A percentile compares a stretch with the other conserved stretches of the same genome.
phyloP scores from a whole-genome alignment of 2,888 invertebrate species.

The Alloscopus bannaensis region DNA sequence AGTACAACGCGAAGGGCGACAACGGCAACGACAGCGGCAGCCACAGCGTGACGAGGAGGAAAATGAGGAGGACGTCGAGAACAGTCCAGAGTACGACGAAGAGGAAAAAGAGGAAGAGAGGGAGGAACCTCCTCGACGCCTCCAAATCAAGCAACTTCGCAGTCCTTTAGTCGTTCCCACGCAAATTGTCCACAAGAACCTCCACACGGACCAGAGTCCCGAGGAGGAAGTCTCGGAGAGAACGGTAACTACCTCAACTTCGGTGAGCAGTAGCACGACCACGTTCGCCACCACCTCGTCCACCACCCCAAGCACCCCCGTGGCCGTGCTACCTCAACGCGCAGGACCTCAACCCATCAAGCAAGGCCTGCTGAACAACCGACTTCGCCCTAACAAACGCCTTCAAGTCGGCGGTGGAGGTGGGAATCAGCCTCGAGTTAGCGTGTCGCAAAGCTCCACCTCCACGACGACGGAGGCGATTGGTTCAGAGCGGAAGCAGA shows the following conservation, averaged over 20 bases:
- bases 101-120: slow-evolving; percentile 39
- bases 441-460: slow-evolving; percentile 25
- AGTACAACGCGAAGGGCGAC: neutral
- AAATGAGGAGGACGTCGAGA: neutral
- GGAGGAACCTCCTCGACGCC: slow-evolving; percentile 35
- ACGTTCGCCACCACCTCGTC: slow-evolving; percentile 23
- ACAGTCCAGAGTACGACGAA: slow-evolving; percentile 15
- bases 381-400: slow-evolving; percentile 42
- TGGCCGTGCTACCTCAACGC: slow-evolving; percentile 12
- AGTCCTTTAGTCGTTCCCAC: slow-evolving; percentile 11
- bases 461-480: slow-evolving; percentile 37
- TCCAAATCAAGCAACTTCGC: slow-evolving; percentile 7
- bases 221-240: slow-evolving; percentile 16
- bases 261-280: slow-evolving; percentile 41
- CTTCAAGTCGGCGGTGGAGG: slow-evolving; percentile 10
- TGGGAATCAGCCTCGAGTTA: slow-evolving; percentile 40
- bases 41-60: neutral
- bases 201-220: slow-evolving; percentile 13
- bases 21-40: slow-evolving; percentile 24
- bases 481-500: slow-evolving; percentile 2
- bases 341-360: slow-evolving; percentile 28
- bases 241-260: slow-evolving; percentile 28
- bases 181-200: neutral
- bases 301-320: slow-evolving; percentile 5
- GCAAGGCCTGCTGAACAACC: slow-evolving; percentile 36